Conservation (phyloP, 1,140 invertebrate genomes). For the Apis florea region DNA sequence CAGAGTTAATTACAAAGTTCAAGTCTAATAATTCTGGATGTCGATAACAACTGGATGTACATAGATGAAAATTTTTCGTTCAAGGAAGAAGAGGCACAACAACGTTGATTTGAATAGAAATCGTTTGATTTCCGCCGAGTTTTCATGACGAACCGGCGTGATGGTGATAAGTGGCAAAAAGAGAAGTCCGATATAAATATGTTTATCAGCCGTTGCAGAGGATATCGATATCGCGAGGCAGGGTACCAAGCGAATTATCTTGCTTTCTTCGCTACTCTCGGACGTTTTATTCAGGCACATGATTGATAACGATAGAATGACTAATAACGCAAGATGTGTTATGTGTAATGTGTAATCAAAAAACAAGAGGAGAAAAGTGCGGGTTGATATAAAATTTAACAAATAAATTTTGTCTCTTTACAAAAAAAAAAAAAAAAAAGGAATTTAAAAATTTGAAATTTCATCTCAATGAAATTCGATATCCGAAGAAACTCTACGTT, state of each 20-base stretch:
- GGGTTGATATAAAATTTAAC: background rate
- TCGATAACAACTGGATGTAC: background rate
- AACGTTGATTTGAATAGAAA: background rate
- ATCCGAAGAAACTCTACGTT: background rate
- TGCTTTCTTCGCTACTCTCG: constrained; percentile 1
- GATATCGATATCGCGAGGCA: constrained; percentile 18
- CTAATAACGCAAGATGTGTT: background rate
- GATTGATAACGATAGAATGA: background rate
- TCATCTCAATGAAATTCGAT: no score
- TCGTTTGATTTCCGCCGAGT: background rate
- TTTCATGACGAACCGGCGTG: background rate
- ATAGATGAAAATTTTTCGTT: background rate
- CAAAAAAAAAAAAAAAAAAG: no score
- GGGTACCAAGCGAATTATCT: background rate
- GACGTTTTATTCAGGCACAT: constrained; percentile 4
- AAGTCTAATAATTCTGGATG: background rate
- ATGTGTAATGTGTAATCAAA: background rate
- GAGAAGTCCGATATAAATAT: background rate
- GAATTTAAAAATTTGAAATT: no score
- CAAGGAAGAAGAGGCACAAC: background rate
- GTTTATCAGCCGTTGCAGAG: constrained; percentile 30
- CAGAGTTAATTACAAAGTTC: background rate
- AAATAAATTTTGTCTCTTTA: no score
- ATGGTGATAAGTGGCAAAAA: constrained; percentile 6
- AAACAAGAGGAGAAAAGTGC: background rate